Evolutionary conservation across 1,140 invertebrate genomes (phyloP).

Genomic region (Hypothenemus hampei): DNA sequence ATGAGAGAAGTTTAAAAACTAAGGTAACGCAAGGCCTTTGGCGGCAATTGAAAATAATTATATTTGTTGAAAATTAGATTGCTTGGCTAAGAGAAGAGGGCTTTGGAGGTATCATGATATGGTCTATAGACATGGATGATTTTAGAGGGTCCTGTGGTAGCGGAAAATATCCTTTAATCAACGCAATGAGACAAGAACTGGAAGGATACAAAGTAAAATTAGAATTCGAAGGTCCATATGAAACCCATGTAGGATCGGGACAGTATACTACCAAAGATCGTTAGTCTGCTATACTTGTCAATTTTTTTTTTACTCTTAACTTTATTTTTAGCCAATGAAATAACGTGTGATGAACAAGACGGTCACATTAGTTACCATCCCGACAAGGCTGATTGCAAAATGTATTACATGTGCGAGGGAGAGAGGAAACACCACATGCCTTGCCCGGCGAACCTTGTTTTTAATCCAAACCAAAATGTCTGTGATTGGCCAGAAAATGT

Average conservation of each 20-base stretch:
- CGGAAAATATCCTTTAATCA: slow-evolving; percentile 85
- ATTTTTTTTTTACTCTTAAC: not conserved
- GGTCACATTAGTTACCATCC: slow-evolving; percentile 90
- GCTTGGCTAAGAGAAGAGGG: slow-evolving; percentile 90
- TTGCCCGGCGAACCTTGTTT: slow-evolving; percentile 90
- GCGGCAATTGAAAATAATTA: no score
- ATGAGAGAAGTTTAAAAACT: slow-evolving; percentile 84
- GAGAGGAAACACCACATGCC: slow-evolving; percentile 95
- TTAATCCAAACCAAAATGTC: slow-evolving; percentile 89
- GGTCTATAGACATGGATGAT: slow-evolving; percentile 95
- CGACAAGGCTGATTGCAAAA: slow-evolving; percentile 86
- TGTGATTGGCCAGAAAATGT: slow-evolving; percentile 96
- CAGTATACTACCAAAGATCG: slow-evolving; percentile 83
- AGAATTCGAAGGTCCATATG: slow-evolving; percentile 84
- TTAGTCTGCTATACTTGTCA: slow-evolving; percentile 52
- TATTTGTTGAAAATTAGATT: slow-evolving; percentile 57
- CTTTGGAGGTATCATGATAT: slow-evolving; percentile 95
- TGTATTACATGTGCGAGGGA: slow-evolving; percentile 95
- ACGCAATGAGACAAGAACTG: slow-evolving; percentile 80
- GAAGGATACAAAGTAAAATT: slow-evolving; percentile 76
- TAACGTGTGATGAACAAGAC: slow-evolving; percentile 87
- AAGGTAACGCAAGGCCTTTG: slow-evolving; percentile 63
- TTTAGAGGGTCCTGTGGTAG: slow-evolving; percentile 85
- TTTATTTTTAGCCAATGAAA: slow-evolving; percentile 73
- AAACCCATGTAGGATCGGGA: slow-evolving; percentile 62